Evolutionary conservation across 2,888 invertebrate genomes (phyloP).

Genomic region (Ditylenchus weischeri): DNA sequence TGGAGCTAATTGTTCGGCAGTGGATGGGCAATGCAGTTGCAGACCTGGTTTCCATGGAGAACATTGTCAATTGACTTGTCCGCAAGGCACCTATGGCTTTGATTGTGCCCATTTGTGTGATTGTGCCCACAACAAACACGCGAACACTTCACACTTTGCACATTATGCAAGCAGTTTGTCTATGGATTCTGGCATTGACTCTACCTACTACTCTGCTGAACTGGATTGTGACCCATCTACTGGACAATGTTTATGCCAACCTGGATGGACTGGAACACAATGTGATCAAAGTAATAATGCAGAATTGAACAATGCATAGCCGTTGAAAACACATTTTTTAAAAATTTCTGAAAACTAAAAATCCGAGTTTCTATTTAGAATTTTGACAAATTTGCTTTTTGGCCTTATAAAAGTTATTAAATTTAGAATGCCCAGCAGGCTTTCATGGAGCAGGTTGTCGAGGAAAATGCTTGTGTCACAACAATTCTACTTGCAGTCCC

Average conservation of each 20-base stretch:
- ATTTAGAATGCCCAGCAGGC: conserved; percentile 45
- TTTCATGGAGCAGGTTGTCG: conserved; percentile 53
- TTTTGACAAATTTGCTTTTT: too few species aligned
- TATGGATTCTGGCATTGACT: conserved; percentile 1
- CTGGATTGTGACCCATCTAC: conserved; percentile 46
- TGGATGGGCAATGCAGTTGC: conserved; percentile 57
- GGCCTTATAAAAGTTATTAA: neutral
- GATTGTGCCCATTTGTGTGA: conserved; percentile 66
- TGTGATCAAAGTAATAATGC: conserved; percentile 34
- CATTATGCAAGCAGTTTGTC: neutral
- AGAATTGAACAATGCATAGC: neutral
- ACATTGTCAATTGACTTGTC: conserved; percentile 68
- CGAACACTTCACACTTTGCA: conserved; percentile 9
- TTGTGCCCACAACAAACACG: conserved; percentile 7
- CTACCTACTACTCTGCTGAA: neutral
- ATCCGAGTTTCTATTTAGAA: too few species aligned
- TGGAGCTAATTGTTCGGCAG: conserved; percentile 27
- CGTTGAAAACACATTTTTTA: neutral
- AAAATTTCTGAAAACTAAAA: neutral
- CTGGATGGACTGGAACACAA: conserved; percentile 44
- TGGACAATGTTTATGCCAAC: conserved; percentile 54
- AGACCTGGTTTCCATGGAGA: conserved; percentile 54
- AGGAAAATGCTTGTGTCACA: conserved; percentile 62
- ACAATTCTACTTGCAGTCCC: conserved; percentile 76
- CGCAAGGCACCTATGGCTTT: conserved; percentile 75